Conservation (phyloP, 2,888 invertebrate genomes). For the Trissoscelio sp. region DNA sequence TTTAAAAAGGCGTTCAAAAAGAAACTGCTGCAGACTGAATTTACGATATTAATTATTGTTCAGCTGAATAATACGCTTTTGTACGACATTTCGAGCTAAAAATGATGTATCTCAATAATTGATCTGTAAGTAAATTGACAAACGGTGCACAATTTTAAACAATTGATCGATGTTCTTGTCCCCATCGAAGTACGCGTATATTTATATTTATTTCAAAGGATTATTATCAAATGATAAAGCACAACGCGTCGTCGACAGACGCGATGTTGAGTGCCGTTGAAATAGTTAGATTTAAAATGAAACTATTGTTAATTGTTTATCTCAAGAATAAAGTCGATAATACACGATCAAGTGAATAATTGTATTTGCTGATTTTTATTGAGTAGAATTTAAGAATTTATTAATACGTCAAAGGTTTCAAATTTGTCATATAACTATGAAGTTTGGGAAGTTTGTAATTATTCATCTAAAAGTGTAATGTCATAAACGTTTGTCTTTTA, state of each 20-base stretch:
- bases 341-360: not conserved
- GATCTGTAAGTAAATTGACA: slow-evolving; percentile 17
- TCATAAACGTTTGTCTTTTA: not conserved
- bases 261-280: slow-evolving; percentile 6
- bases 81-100: slow-evolving; percentile 5
- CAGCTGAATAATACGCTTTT: slow-evolving; percentile 15
- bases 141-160: slow-evolving; percentile 13
- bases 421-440: not conserved
- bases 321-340: not conserved
- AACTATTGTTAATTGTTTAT: slow-evolving; percentile 18
- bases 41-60: slow-evolving; percentile 28
- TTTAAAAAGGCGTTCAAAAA: slow-evolving; percentile 9
- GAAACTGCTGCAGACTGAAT: slow-evolving; percentile 29
- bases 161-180: slow-evolving; percentile 31
- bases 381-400: not conserved
- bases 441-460: not conserved
- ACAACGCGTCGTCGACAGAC: not conserved
- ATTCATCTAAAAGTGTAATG: not conserved
- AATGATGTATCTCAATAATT: slow-evolving; percentile 8
- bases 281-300: slow-evolving; percentile 3
- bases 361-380: not conserved
- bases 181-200: not conserved
- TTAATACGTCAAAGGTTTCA: not conserved
- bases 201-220: slow-evolving; percentile 28
- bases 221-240: slow-evolving; percentile 13